phyloP scores from a whole-genome alignment of 2,888 invertebrate genomes.

The Pollenia griseotomentosa region DNA sequence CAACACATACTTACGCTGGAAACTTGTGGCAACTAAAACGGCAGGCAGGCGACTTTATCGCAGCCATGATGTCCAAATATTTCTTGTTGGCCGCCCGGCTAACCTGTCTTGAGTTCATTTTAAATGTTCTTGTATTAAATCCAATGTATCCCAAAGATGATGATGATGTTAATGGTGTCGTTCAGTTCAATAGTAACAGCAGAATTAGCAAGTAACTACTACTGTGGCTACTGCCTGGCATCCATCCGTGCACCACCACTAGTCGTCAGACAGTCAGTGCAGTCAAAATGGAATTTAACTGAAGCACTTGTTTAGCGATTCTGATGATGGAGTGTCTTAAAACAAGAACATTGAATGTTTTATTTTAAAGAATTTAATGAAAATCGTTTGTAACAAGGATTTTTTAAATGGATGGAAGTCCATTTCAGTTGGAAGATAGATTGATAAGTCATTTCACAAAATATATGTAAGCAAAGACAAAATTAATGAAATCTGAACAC shows the following conservation, averaged over 20 bases:
- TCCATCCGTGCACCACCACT: constrained; percentile 1
- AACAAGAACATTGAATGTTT: constrained; percentile 76
- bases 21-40: constrained; percentile 5
- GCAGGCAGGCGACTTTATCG: constrained; percentile 70
- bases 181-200: constrained; percentile 75
- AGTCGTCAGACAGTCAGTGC: not conserved
- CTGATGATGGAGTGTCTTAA: constrained; percentile 74
- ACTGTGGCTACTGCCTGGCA: constrained; percentile 36
- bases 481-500: too few relatives aligned
- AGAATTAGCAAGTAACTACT: constrained; percentile 65
- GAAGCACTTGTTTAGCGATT: constrained; percentile 66
- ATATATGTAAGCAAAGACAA: too few relatives aligned
- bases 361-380: constrained; percentile 81
- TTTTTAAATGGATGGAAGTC: too few relatives aligned
- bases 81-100: constrained; percentile 73
- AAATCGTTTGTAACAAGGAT: constrained; percentile 67
- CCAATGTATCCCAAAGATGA: constrained; percentile 51
- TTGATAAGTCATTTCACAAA: too few relatives aligned
- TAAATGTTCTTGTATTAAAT: constrained; percentile 21
- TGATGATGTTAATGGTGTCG: constrained; percentile 79
- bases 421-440: too few relatives aligned
- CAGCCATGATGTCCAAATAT: constrained; percentile 77
- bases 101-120: constrained; percentile 43
- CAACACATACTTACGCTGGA: constrained; percentile 1
- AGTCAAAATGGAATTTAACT: constrained; percentile 47